These are phyloP conservation scores for Leptocoma aspasia DNA, from an alignment of 2,113 vertebrate species.

Conservation along the genomic window DNA sequence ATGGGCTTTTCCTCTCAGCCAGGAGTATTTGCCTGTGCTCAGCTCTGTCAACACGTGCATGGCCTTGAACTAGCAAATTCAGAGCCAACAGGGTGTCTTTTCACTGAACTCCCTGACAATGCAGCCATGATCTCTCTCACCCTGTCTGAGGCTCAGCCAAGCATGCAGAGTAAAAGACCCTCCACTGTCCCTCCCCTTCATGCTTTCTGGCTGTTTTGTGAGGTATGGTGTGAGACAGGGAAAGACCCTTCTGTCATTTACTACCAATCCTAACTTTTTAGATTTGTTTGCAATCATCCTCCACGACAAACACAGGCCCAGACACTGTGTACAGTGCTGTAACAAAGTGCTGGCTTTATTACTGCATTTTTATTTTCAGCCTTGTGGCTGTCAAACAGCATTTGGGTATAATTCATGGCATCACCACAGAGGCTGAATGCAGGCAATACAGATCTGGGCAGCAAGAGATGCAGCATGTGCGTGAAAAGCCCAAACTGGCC, in stretches of 20 bases:
- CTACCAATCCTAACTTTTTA: not conserved
- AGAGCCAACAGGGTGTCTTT: conserved; percentile 18
- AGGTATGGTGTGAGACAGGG: not conserved
- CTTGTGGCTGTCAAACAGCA: not conserved
- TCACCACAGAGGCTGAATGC: not conserved
- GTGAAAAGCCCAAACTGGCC: not conserved
- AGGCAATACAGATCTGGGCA: not conserved
- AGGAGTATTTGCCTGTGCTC: not conserved
- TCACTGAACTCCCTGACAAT: not conserved
- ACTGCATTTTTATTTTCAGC: not conserved
- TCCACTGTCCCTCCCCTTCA: not conserved
- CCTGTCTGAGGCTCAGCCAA: conserved; percentile 18
- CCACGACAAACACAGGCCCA: not conserved
- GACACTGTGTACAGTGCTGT: not conserved
- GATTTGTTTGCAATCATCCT: not conserved
- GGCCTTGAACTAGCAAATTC: not conserved
- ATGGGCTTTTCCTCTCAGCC: not conserved
- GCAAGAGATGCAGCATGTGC: not conserved
- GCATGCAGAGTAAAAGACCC: not conserved
- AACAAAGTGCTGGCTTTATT: not conserved
- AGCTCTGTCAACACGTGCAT: not conserved
- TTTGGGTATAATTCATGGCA: not conserved
- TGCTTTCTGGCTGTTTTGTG: not conserved
- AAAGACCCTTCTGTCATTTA: not conserved
- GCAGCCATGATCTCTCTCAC: not conserved